Evolutionary conservation across 2,888 invertebrate genomes (phyloP).

Genomic region (Serrognathus titanus): DNA sequence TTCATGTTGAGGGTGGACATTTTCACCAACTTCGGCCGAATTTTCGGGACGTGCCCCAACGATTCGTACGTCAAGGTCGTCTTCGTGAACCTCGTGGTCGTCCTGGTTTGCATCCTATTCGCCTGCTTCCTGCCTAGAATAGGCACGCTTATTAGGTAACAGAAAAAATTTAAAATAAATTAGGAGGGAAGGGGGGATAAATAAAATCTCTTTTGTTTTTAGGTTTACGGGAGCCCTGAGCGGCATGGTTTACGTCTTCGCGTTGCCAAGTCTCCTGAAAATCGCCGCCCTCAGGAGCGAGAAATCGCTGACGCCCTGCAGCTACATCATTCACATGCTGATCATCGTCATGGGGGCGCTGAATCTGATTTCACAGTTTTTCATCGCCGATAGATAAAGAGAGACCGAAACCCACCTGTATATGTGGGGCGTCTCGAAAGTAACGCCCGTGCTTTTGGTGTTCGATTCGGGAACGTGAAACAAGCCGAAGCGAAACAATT

Average conservation of each 20-base stretch:
- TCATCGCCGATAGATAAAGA: conserved; percentile 50
- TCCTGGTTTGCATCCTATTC: conserved; percentile 72
- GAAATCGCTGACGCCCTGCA: conserved; percentile 55
- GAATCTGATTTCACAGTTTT: conserved; percentile 81
- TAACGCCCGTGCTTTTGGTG: too few species aligned
- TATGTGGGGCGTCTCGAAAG: too few species aligned
- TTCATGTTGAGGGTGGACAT: conserved; percentile 79
- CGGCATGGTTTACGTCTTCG: conserved; percentile 83
- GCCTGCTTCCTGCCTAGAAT: conserved; percentile 82
- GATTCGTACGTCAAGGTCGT: conserved; percentile 53
- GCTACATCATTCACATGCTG: conserved; percentile 57
- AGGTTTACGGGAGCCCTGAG: conserved; percentile 87
- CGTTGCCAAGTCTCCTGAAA: conserved; percentile 77
- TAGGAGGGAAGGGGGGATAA: not conserved
- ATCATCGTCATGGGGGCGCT: conserved; percentile 69
- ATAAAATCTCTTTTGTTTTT: conserved; percentile 34
- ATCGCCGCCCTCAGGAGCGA: conserved; percentile 64
- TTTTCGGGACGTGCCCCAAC: conserved; percentile 31
- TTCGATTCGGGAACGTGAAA: too few species aligned
- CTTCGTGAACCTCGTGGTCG: conserved; percentile 60
- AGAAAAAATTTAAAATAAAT: not conserved
- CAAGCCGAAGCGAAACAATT: too few species aligned
- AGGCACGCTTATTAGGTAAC: conserved; percentile 80
- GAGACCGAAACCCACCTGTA: not conserved
- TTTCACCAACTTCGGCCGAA: conserved; percentile 47